phyloP scores from a whole-genome alignment of 2,888 invertebrate genomes.

The Pandemis corylana region DNA sequence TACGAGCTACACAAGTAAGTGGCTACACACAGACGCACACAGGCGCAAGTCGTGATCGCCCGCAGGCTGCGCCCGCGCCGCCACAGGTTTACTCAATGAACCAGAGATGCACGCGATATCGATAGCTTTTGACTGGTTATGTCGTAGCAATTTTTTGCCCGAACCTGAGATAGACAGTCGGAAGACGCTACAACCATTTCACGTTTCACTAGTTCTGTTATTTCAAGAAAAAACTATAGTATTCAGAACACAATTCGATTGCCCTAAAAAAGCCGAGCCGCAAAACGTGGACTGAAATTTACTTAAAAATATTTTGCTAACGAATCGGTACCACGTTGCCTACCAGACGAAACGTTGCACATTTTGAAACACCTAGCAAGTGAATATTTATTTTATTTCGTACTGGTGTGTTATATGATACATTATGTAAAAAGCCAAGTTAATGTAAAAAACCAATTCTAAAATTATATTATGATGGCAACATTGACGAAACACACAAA shows the following conservation, averaged over 20 bases:
- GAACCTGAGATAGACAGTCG: background rate
- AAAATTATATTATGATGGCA: constrained; percentile 33
- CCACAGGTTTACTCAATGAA: constrained; percentile 79
- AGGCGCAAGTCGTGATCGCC: constrained; percentile 60
- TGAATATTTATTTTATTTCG: background rate
- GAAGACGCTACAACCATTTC: background rate
- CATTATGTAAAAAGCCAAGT: background rate
- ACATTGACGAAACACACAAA: constrained; percentile 39
- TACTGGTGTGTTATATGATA: background rate
- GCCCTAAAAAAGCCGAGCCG: too few relatives aligned
- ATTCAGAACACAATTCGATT: too few relatives aligned
- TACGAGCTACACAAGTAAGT: constrained; percentile 63
- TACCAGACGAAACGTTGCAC: too few relatives aligned
- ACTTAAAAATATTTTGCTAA: too few relatives aligned
- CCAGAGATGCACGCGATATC: constrained; percentile 53
- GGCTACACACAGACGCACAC: constrained; percentile 48
- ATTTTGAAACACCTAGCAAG: background rate
- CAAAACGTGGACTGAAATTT: too few relatives aligned
- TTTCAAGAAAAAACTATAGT: too few relatives aligned
- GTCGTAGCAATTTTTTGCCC: background rate
- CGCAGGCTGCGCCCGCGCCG: constrained; percentile 59
- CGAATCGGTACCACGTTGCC: too few relatives aligned
- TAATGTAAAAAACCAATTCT: constrained; percentile 14
- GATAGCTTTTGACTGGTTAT: constrained; percentile 18
- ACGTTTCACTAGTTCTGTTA: background rate